Evolutionary conservation across 2,888 invertebrate genomes (phyloP), one percentile per base, ranked within the genome.

Genomic region (Polyommatus iphigenia): DNA sequence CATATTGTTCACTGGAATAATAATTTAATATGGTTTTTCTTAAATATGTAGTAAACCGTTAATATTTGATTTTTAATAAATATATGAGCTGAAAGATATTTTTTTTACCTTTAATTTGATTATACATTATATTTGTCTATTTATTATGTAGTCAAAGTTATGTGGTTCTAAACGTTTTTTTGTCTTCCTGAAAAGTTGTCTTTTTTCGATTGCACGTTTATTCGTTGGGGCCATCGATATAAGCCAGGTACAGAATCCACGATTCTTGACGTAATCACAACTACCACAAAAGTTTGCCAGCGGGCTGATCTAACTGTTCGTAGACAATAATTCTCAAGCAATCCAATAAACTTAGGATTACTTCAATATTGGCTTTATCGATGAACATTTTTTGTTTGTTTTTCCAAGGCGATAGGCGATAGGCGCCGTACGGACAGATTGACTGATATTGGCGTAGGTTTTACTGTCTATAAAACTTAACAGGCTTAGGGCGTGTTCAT

Each of bases 401-500:
- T 79, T 79, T 77, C 76, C 75, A 75, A 75, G 75, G 75, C 75
- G 75, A 75, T 54, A 75, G 75, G 75, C 75, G 75, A 75, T 75
- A 76, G 76, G 80, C 78, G 79, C 76, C 79, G 79, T 59, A 67
- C 81, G 82, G 84, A 85, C 83, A 83, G 83, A 85, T 85, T 84
- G 83, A 82, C 79, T 82, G 80, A 80, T 81, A 82, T 81, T 81
- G 79, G 80, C 77, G 71, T 78, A 78, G 81, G 81, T 83, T 84
- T 85, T 85, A 84, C 82, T 83, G 82, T 82, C 84, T 82, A 84
- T 85, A 85, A 84, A 85, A 82, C 76, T 78, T 73, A 80, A 80
- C 77, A 73, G 78, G 77, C 76, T 79, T 78, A 79, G 76, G 78
- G 78, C 76, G 76, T 76, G 76, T 76, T 76, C 76, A 76, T 59